Conservation (phyloP, 2,797 vertebrate species). For the Lateolabrax maculatus region DNA sequence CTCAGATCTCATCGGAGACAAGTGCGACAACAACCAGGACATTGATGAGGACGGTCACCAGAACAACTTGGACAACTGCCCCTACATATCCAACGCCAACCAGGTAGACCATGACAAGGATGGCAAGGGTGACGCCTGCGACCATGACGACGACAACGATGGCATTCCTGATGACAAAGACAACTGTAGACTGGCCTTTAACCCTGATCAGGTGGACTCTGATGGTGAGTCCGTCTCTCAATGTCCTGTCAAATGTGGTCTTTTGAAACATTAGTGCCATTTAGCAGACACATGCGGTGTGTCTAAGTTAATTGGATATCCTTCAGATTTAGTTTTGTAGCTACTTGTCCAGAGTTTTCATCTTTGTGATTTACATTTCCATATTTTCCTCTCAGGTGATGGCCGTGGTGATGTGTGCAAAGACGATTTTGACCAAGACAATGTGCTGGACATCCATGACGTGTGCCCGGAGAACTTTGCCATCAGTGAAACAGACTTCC, state of each 20-base stretch:
- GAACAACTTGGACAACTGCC: slow-evolving; percentile 99
- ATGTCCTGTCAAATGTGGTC: neutral
- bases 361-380: neutral
- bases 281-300: neutral
- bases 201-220: slow-evolving; percentile 95
- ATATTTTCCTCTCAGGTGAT: slow-evolving; percentile 85
- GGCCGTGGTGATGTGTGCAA: slow-evolving; percentile 97
- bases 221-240: slow-evolving; percentile 88
- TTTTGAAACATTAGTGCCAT: neutral
- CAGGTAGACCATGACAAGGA: slow-evolving; percentile 99
- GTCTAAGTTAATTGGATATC: neutral
- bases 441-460: slow-evolving; percentile 92
- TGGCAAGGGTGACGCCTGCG: slow-evolving; percentile 97
- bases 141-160: slow-evolving; percentile 98
- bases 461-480: slow-evolving; percentile 97
- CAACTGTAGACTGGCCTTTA: slow-evolving; percentile 94
- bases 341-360: neutral
- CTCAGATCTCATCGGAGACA: slow-evolving; percentile 95
- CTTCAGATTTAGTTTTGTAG: neutral
- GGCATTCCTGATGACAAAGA: slow-evolving; percentile 97
- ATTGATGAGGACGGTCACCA: slow-evolving; percentile 99
- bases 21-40: slow-evolving; percentile 98
- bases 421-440: slow-evolving; percentile 97
- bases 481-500: slow-evolving; percentile 98
- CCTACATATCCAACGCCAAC: slow-evolving; percentile 97